Percentiles rank a stretch among this genome's conserved stretches.
These are phyloP conservation scores for Callospermophilus lateralis DNA, from an alignment of 2,113 vertebrate species.

Conservation along the genomic window DNA sequence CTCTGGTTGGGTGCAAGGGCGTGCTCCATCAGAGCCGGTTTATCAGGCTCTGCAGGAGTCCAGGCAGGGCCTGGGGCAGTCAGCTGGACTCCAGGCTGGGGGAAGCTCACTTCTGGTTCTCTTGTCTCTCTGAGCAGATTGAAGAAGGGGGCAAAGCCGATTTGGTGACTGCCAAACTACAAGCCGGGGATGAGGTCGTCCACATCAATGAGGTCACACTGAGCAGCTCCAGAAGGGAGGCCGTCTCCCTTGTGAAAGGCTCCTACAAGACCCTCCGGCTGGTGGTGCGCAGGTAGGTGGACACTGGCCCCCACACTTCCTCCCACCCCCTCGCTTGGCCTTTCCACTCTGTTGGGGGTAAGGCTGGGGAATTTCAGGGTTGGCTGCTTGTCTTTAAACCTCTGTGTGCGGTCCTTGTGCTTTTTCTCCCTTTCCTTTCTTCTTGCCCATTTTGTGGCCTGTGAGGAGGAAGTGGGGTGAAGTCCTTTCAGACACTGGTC, in stretches of 20 bases:
- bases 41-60: rapidly evolving
- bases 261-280: constrained; percentile 94
- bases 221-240: constrained; percentile 94
- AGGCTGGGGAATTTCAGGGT: background rate
- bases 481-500: background rate
- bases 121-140: constrained; percentile 87
- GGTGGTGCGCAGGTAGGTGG: constrained; percentile 93
- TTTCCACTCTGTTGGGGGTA: no score
- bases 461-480: background rate
- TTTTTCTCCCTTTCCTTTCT: background rate
- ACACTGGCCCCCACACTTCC: rapidly evolving
- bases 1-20: background rate
- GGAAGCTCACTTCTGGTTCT: background rate
- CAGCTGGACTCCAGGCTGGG: background rate
- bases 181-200: constrained; percentile 93
- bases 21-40: rapidly evolving
- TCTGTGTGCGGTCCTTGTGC: rapidly evolving
- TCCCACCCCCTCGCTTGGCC: rapidly evolving
- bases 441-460: background rate
- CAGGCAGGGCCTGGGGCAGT: background rate
- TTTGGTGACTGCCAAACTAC: constrained; percentile 89
- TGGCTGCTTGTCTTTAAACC: background rate
- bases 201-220: constrained; percentile 94
- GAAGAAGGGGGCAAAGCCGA: constrained; percentile 94
- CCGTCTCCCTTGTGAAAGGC: constrained; percentile 95